phyloP scores from a whole-genome alignment of 64 coral and sea anemone genomes.

The Montipora cactus region DNA sequence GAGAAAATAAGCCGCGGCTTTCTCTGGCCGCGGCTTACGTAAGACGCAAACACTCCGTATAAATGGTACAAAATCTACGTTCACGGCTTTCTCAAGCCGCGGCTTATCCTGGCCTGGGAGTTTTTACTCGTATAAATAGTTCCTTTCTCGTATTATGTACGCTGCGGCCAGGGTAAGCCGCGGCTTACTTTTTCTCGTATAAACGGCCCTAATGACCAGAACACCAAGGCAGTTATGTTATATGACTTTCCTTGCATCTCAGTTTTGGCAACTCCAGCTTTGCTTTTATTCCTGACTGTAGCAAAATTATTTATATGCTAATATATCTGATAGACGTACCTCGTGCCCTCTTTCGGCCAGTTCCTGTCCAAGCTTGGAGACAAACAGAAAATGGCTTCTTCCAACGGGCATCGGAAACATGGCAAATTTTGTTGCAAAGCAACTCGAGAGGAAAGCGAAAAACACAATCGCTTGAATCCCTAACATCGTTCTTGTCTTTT shows the following conservation, averaged over 20 bases:
- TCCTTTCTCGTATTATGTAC: too few species aligned
- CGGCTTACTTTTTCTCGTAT: too few species aligned
- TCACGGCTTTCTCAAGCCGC: too few species aligned
- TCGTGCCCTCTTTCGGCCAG: slow-evolving; percentile 51
- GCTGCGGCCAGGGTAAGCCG: too few species aligned
- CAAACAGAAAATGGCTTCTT: slow-evolving; percentile 49
- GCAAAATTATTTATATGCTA: neutral
- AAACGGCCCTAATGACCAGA: too few species aligned
- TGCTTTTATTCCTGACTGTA: neutral
- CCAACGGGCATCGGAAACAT: slow-evolving; percentile 56
- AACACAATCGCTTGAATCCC: neutral
- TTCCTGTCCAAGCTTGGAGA: slow-evolving; percentile 36
- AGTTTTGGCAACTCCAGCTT: neutral
- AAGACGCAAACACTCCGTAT: too few species aligned
- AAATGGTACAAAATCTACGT: too few species aligned
- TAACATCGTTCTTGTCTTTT: neutral
- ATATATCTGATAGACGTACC: neutral
- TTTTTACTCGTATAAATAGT: too few species aligned
- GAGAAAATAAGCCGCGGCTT: too few species aligned
- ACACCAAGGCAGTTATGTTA: too few species aligned
- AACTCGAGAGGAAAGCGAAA: slow-evolving; percentile 1
- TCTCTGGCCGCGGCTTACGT: too few species aligned
- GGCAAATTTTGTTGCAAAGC: slow-evolving; percentile 44
- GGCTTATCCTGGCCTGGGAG: too few species aligned
- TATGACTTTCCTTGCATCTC: neutral